phyloP scores from a whole-genome alignment of 2,888 invertebrate genomes.

The Ophraella communa region DNA sequence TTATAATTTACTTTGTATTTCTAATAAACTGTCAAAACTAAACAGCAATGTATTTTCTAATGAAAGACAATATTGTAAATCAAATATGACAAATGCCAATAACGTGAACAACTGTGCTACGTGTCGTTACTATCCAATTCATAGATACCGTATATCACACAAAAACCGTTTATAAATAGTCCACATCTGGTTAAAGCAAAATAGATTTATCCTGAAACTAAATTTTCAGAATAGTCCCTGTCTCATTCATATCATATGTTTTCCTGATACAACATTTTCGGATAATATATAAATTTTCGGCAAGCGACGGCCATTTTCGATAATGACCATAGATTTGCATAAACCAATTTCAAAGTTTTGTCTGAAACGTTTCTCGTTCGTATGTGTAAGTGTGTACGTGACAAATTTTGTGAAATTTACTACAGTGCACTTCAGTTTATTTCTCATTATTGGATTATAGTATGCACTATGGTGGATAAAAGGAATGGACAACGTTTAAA shows the following conservation, averaged over 20 bases:
- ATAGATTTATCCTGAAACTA: neutral
- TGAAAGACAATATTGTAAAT: neutral
- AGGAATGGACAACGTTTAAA: neutral
- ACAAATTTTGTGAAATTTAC: constrained; percentile 26
- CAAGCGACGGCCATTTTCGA: constrained; percentile 34
- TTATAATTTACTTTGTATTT: too few relatives aligned
- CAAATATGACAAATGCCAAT: neutral
- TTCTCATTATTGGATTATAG: neutral
- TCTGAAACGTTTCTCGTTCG: constrained; percentile 12
- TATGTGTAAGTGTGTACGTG: constrained; percentile 22
- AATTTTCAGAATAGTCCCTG: constrained; percentile 1
- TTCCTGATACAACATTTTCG: constrained; percentile 8
- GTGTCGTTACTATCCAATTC: neutral
- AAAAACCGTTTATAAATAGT: neutral
- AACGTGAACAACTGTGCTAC: neutral
- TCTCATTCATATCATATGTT: constrained; percentile 18
- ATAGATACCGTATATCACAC: neutral
- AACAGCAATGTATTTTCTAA: neutral
- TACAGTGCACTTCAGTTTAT: neutral
- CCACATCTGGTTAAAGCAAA: neutral
- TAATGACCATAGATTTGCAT: constrained; percentile 38
- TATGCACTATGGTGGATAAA: neutral
- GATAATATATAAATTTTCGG: constrained; percentile 32
- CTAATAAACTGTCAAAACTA: too few relatives aligned
- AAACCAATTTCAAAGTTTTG: constrained; percentile 34